A percentile compares a stretch with the other conserved stretches of the same genome.
Evolutionary conservation across 1,140 invertebrate species (phyloP).

Genomic region (Lamellibrachia luymesi): DNA sequence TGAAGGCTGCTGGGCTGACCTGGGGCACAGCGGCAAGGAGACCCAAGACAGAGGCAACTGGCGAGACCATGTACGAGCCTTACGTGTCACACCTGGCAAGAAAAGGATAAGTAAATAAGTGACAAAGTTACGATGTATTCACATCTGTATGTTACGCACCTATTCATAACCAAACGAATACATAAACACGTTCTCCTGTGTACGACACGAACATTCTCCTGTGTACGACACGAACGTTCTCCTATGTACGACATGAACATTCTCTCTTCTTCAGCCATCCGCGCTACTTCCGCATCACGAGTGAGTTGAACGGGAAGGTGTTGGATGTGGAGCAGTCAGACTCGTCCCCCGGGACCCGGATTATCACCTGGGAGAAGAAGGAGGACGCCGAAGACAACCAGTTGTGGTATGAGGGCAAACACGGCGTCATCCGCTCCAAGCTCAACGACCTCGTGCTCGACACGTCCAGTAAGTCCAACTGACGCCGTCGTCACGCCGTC

Average conservation of each 20-base stretch:
- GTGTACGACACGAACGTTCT: too few relatives aligned
- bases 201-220: too few relatives aligned
- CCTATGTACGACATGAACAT: not conserved
- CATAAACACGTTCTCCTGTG: too few relatives aligned
- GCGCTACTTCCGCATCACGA: slow-evolving; percentile 22
- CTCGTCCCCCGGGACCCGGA: slow-evolving; percentile 15
- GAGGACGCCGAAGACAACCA: slow-evolving; percentile 20
- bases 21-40: too few relatives aligned
- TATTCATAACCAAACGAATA: too few relatives aligned
- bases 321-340: slow-evolving; percentile 18
- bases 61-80: too few relatives aligned
- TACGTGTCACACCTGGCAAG: too few relatives aligned
- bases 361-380: slow-evolving; percentile 21
- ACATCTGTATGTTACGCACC: too few relatives aligned
- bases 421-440: slow-evolving; percentile 26
- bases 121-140: too few relatives aligned
- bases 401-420: slow-evolving; percentile 29
- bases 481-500: not conserved
- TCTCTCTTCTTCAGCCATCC: not conserved
- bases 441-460: slow-evolving; percentile 27
- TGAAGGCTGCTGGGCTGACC: too few relatives aligned
- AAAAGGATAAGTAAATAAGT: too few relatives aligned
- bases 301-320: slow-evolving; percentile 25
- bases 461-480: slow-evolving; percentile 14
- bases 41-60: too few relatives aligned